Evolutionary conservation across 2,113 vertebrate species (phyloP).

Genomic region (Oncorhynchus tshawytscha): DNA sequence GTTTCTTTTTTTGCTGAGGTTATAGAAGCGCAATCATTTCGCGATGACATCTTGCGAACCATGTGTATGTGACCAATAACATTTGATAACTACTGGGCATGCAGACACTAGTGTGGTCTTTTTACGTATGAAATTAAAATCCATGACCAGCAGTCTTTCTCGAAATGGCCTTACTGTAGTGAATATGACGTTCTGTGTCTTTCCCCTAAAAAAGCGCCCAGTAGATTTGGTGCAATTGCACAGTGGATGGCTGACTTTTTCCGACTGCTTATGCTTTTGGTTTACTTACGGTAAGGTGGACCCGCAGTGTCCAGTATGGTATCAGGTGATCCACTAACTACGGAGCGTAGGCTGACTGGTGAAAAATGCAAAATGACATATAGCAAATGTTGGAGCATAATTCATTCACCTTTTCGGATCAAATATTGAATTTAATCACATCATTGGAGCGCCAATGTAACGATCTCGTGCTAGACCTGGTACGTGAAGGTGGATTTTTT

Average conservation of each 20-base stretch:
- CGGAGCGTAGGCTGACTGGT: constrained; percentile 65
- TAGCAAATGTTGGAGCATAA: constrained; percentile 76
- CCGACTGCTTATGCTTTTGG: constrained; percentile 60
- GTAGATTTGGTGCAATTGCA: constrained; percentile 37
- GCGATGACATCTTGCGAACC: too few species aligned
- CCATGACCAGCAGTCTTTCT: not conserved
- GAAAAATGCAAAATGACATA: constrained; percentile 76
- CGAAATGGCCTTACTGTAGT: constrained; percentile 43
- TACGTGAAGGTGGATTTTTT: constrained; percentile 56
- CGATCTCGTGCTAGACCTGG: constrained; percentile 65
- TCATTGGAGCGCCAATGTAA: constrained; percentile 58
- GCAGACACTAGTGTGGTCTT: not conserved
- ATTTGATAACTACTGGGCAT: too few species aligned
- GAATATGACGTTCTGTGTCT: constrained; percentile 57
- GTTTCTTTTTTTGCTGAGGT: too few species aligned
- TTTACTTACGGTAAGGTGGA: constrained; percentile 78
- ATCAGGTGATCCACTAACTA: constrained; percentile 82
- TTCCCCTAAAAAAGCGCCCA: constrained; percentile 57
- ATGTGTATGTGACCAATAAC: too few species aligned
- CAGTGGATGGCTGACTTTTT: constrained; percentile 32
- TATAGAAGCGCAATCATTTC: too few species aligned
- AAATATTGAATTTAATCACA: constrained; percentile 54
- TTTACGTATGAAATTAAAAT: not conserved
- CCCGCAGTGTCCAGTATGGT: constrained; percentile 70
- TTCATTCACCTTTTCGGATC: constrained; percentile 67